Evolutionary conservation across 2,797 vertebrate species (phyloP).

Genomic region (Morus bassanus): DNA sequence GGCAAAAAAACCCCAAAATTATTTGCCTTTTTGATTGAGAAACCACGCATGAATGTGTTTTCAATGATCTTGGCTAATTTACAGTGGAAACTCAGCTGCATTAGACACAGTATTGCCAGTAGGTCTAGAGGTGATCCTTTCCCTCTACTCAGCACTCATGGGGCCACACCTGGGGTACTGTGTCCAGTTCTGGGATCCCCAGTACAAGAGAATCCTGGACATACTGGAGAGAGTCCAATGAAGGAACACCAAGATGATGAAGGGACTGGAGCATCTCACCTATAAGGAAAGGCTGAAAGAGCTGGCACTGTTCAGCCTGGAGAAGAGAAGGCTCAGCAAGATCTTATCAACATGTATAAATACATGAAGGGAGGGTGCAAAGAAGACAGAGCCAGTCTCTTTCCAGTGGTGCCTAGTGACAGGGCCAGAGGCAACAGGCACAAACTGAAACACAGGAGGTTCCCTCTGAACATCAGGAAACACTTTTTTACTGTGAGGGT

Average conservation of each 20-base stretch:
- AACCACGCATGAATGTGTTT: background rate
- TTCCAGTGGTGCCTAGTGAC: background rate
- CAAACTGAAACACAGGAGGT: background rate
- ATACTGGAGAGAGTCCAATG: background rate
- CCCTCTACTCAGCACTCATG: background rate
- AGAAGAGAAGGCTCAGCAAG: background rate
- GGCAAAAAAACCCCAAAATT: accelerated
- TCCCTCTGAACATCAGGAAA: background rate
- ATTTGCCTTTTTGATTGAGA: background rate
- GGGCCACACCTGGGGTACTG: background rate
- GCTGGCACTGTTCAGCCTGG: background rate
- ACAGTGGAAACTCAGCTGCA: background rate
- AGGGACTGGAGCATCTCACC: background rate
- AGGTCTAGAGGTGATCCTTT: background rate
- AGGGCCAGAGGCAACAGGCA: background rate
- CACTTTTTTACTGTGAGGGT: background rate
- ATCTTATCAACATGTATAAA: background rate
- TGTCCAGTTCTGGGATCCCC: background rate
- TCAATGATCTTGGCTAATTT: background rate
- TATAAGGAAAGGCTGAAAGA: background rate
- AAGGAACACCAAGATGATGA: background rate
- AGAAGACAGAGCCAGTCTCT: background rate
- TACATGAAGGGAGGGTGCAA: background rate
- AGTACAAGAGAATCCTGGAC: background rate
- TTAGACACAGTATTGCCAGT: background rate